Conservation (phyloP, 2,888 invertebrate species). For the Plagiodera versicolora region DNA sequence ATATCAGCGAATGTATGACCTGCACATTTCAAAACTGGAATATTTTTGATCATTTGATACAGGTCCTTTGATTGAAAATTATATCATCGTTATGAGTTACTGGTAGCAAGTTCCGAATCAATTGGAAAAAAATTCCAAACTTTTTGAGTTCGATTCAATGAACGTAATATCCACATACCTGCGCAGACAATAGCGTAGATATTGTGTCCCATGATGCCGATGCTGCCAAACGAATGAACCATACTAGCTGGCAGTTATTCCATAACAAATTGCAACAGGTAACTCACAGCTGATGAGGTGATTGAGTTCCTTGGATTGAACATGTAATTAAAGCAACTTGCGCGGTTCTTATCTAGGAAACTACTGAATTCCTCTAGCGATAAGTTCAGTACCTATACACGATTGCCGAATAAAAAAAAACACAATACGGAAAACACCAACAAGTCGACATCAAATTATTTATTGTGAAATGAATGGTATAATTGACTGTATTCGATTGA, state of each 20-base stretch:
- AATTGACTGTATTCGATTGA: too few relatives aligned
- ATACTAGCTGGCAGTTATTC: neutral
- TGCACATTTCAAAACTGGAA: too few relatives aligned
- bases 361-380: neutral
- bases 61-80: too few relatives aligned
- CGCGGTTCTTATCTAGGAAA: neutral
- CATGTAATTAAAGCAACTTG: neutral
- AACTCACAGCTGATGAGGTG: neutral
- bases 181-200: neutral
- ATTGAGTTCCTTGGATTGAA: neutral
- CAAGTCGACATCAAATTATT: neutral
- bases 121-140: too few relatives aligned
- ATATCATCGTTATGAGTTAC: too few relatives aligned
- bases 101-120: too few relatives aligned
- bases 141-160: too few relatives aligned
- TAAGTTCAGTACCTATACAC: neutral
- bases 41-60: too few relatives aligned
- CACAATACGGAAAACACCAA: neutral
- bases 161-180: neutral
- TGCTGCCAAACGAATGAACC: neutral
- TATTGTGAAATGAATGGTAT: too few relatives aligned
- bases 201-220: neutral
- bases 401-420: neutral
- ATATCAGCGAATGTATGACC: too few relatives aligned
- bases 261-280: neutral